phyloP scores from a whole-genome alignment of 37 sponge, comb jelly and placozoan species.

The Halichondria panicea region DNA sequence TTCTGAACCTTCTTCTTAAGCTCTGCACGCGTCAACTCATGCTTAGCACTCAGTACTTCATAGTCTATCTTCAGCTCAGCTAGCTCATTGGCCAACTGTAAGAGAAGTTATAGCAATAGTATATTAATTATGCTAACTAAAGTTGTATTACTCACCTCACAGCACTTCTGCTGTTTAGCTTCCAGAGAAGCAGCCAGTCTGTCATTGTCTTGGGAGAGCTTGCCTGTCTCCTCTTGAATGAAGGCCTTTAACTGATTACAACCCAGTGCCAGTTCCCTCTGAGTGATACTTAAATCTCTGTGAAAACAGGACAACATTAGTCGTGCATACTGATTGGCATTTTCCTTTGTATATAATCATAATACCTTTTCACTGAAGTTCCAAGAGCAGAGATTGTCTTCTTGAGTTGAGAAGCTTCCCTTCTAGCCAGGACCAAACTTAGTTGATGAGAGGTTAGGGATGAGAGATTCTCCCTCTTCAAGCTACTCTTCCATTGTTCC shows the following conservation, averaged over 20 bases:
- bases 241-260: not conserved
- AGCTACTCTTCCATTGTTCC: conserved; percentile 17
- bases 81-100: conserved; percentile 18
- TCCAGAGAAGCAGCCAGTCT: not conserved
- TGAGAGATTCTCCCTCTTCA: not conserved
- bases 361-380: conserved; percentile 13
- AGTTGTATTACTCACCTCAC: not conserved
- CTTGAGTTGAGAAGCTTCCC: not conserved
- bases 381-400: not conserved
- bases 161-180: conserved; percentile 20
- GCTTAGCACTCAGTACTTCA: conserved; percentile 26
- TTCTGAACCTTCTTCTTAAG: conserved; percentile 15
- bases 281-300: not conserved
- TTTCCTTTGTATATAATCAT: not conserved
- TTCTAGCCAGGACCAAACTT: not conserved
- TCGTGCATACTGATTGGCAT: not conserved
- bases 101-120: not conserved
- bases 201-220: not conserved
- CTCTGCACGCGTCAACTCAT: conserved; percentile 7
- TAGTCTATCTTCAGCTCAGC: conserved; percentile 9
- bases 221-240: conserved; percentile 2
- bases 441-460: conserved; percentile 2
- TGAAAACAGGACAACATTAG: conserved; percentile 4
- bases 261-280: conserved; percentile 15
- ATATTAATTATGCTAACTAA: not conserved